A percentile compares a stretch with the other conserved stretches of the same genome.
Evolutionary conservation across 2,888 invertebrate species (phyloP).

Genomic region (Folsomia candida): DNA sequence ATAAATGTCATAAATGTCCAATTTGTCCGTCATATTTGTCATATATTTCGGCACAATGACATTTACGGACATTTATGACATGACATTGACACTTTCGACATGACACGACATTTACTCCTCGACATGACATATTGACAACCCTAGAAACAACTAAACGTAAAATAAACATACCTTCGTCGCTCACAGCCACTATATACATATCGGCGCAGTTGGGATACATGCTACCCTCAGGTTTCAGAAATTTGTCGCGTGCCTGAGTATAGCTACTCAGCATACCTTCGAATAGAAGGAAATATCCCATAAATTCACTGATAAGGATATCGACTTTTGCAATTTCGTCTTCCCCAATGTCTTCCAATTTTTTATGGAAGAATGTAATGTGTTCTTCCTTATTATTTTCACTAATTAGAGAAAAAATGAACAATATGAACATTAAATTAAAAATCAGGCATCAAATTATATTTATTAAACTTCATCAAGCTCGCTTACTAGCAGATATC

Average conservation of each 20-base stretch:
- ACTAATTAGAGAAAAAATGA: slow-evolving; percentile 56
- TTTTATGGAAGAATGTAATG: slow-evolving; percentile 77
- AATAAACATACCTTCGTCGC: slow-evolving; percentile 62
- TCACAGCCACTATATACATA: slow-evolving; percentile 75
- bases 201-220: slow-evolving; percentile 82
- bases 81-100: too few relatives aligned
- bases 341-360: slow-evolving; percentile 76
- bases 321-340: slow-evolving; percentile 71
- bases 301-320: slow-evolving; percentile 95
- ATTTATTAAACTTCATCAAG: slow-evolving; percentile 43
- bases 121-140: too few relatives aligned
- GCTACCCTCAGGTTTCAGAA: slow-evolving; percentile 71
- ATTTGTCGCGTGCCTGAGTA: slow-evolving; percentile 80
- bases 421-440: slow-evolving; percentile 6
- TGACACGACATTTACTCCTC: too few relatives aligned
- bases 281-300: slow-evolving; percentile 95
- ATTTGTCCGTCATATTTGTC: too few relatives aligned
- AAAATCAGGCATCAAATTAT: too few relatives aligned
- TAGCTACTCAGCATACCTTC: slow-evolving; percentile 97
- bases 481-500: slow-evolving; percentile 86
- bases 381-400: slow-evolving; percentile 73
- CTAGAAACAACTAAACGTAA: slow-evolving; percentile 15
- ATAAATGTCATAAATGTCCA: too few relatives aligned
- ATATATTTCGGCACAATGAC: too few relatives aligned
- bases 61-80: too few relatives aligned